These are phyloP conservation scores for Venusia cambrica DNA, from an alignment of 2,888 invertebrate species.

Conservation along the genomic window DNA sequence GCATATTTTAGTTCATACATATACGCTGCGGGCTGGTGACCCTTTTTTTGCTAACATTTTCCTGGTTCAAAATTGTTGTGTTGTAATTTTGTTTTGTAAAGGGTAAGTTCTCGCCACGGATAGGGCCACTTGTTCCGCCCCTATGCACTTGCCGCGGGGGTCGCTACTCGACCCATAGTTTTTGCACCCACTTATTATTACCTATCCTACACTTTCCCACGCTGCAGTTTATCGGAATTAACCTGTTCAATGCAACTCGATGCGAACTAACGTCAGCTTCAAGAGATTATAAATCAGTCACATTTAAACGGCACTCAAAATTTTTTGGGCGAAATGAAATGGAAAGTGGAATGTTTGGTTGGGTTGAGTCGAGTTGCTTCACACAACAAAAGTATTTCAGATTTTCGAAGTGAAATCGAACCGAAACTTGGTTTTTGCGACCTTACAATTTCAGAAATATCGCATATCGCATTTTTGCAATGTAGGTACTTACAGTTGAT, in stretches of 20 bases:
- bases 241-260: constrained; percentile 44
- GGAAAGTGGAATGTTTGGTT: constrained; percentile 5
- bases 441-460: too few species aligned
- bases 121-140: constrained; percentile 72
- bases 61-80: constrained; percentile 10
- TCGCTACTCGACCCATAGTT: constrained; percentile 59
- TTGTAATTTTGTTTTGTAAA: constrained; percentile 17
- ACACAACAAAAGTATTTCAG: too few species aligned
- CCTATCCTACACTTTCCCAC: constrained; percentile 63
- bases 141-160: constrained; percentile 73
- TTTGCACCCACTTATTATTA: constrained; percentile 70
- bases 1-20: constrained; percentile 7
- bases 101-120: constrained; percentile 34
- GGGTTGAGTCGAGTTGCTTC: background rate
- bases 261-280: constrained; percentile 20
- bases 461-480: too few species aligned
- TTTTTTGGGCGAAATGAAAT: constrained; percentile 7
- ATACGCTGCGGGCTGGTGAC: background rate
- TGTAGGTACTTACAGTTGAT: too few species aligned
- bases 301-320: constrained; percentile 1
- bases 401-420: too few species aligned
- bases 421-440: too few species aligned
- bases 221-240: constrained; percentile 52
- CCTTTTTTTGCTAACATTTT: background rate
- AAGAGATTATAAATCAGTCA: constrained; percentile 15